A percentile compares a stretch with the other conserved stretches of the same genome.
Evolutionary conservation across 2,888 invertebrate species (phyloP).

Genomic region (Synanthedon formicaeformis): DNA sequence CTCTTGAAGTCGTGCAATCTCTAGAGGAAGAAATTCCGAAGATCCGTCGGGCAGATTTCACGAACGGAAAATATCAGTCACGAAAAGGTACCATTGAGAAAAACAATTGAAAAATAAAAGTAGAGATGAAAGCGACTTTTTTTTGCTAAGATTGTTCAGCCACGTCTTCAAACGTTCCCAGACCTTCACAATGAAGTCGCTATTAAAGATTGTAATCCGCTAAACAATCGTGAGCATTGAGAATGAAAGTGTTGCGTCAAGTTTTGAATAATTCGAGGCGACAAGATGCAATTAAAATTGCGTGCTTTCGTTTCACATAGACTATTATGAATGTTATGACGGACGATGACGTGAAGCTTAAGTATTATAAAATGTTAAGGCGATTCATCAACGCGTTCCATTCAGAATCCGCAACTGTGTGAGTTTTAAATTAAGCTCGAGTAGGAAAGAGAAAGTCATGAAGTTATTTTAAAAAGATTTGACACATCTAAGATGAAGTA

Average conservation of each 20-base stretch:
- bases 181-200: conserved; percentile 12
- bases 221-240: conserved; percentile 10
- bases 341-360: background rate
- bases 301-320: conserved; percentile 23
- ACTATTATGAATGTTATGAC: background rate
- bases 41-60: background rate
- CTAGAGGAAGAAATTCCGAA: background rate
- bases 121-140: conserved; percentile 13
- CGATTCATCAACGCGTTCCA: background rate
- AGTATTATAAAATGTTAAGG: background rate
- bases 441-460: too few relatives aligned
- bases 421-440: too few relatives aligned
- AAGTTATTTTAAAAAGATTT: too few relatives aligned
- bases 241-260: conserved; percentile 46
- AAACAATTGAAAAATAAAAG: conserved; percentile 13
- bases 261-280: conserved; percentile 21
- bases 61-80: conserved; percentile 1
- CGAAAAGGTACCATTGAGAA: conserved; percentile 10
- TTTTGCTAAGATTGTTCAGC: conserved; percentile 3
- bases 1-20: too few relatives aligned
- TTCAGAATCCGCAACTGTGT: background rate
- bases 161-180: conserved; percentile 7
- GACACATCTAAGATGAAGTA: too few relatives aligned
- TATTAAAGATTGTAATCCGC: conserved; percentile 13
- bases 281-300: conserved; percentile 40